Evolutionary conservation across 2,888 invertebrate genomes (phyloP).

Genomic region (Gortyna flavago): DNA sequence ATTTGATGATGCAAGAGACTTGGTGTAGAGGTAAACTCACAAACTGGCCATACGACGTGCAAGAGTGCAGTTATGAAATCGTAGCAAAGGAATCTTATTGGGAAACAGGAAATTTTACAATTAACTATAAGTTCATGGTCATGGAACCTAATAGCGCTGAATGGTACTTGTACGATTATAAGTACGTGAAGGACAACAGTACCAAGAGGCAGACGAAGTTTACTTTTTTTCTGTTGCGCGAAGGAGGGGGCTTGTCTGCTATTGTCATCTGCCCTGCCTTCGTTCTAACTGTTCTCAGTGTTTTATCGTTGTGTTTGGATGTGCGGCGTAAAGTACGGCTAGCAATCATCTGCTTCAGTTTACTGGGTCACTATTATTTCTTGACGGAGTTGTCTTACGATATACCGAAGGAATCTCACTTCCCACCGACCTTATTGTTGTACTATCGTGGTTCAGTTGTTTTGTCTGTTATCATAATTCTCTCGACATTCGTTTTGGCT

Average conservation of each 20-base stretch:
- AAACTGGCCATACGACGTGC: slow-evolving; percentile 74
- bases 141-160: slow-evolving; percentile 38
- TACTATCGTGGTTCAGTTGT: slow-evolving; percentile 72
- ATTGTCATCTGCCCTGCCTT: slow-evolving; percentile 71
- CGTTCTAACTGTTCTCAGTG: slow-evolving; percentile 67
- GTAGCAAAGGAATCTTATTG: slow-evolving; percentile 4
- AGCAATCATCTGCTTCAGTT: slow-evolving; percentile 66
- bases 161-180: slow-evolving; percentile 72
- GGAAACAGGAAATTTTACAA: background rate
- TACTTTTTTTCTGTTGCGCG: slow-evolving; percentile 71
- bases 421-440: slow-evolving; percentile 69
- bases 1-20: slow-evolving; percentile 26
- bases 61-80: slow-evolving; percentile 69
- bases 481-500: slow-evolving; percentile 66
- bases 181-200: slow-evolving; percentile 42
- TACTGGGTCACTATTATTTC: slow-evolving; percentile 70
- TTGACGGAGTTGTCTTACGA: slow-evolving; percentile 59
- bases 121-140: background rate
- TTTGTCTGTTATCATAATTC: slow-evolving; percentile 62
- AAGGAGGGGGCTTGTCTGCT: slow-evolving; percentile 68
- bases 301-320: slow-evolving; percentile 69
- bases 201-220: slow-evolving; percentile 62
- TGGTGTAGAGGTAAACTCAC: slow-evolving; percentile 65
- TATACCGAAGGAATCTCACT: slow-evolving; percentile 64
- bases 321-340: slow-evolving; percentile 65